Base-by-base conservation (phyloP, 2,113 vertebrate species). In the Sisor rabdophorus region DNA sequence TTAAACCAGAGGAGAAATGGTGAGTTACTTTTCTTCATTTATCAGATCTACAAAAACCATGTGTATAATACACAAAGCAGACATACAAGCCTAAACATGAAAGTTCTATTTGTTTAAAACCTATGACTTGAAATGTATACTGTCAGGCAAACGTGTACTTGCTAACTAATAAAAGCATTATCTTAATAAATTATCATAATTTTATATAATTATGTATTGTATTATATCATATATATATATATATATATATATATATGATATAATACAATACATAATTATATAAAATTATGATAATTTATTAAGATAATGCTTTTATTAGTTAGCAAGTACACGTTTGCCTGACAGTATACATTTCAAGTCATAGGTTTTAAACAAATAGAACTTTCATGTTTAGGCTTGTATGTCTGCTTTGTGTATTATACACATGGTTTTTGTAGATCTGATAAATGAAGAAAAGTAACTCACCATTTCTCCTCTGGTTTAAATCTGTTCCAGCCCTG, bases 1-100 rank as follows among this genome's bases (percentile, higher is more conserved):
- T 61, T 69, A 76, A 73, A 77, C 64, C 70, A 74, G 70, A 59
- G 82, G 83, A 84, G 77, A 78, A 81, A 84, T 83, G 76, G 67
- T 30, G 50, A 58, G 73, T 50, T 53, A 30, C 71, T 77, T 63
- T 26, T 53, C 63, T 79, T 84, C 77, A 84, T 84, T 79, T 81
- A 81, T 84, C 82, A 81, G 82, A 64, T 79, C 73, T 78, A 36
- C 53, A 11, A 67, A 67, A 44, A 22, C 36, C 63, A 65, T 44
- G 63, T 6, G 4, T n/a, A 13, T 12, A 65, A 65, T 65, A 13
- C 20, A 47, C 36, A 47, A 65, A 65, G 22, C 63, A 65, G 12
- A 20, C 12, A 1, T 40, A 44, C 36, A 65, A 65, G n/a, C 28
- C 22, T 48, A 47, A 67, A 67, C n/a, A 47, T 67, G 63, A n/a